A percentile compares a stretch with the other conserved stretches of the same genome.
Evolutionary conservation across 2,888 invertebrate genomes (phyloP).

Genomic region (Cephalotes varians): DNA sequence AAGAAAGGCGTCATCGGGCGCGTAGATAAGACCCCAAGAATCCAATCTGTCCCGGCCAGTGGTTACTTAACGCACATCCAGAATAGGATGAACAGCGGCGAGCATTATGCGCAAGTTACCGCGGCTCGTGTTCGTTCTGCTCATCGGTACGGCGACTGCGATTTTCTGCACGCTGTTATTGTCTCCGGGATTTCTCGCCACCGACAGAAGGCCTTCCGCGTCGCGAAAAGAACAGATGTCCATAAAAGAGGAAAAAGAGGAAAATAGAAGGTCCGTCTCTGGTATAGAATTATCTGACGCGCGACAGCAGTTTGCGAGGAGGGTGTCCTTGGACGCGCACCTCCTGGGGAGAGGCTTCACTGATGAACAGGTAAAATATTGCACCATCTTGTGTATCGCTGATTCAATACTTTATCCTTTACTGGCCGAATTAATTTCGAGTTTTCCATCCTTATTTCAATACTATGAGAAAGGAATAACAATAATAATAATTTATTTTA

Average conservation of each 20-base stretch:
- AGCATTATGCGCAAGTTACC: slow-evolving; percentile 59
- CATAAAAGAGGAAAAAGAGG: slow-evolving; percentile 1
- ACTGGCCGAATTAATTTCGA: neutral
- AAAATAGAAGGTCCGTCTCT: neutral
- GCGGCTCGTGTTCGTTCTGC: slow-evolving; percentile 40
- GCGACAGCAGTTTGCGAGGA: neutral
- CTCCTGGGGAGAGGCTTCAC: slow-evolving; percentile 31
- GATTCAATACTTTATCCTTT: neutral
- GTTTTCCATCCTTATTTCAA: neutral
- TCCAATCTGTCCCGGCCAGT: slow-evolving; percentile 57
- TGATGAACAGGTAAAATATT: slow-evolving; percentile 54
- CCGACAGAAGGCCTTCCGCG: neutral
- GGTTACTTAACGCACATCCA: slow-evolving; percentile 24
- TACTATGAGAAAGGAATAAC: neutral
- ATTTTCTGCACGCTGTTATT: slow-evolving; percentile 41
- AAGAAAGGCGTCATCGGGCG: slow-evolving; percentile 23
- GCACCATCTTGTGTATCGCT: neutral
- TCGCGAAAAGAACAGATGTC: neutral
- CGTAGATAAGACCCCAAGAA: slow-evolving; percentile 21
- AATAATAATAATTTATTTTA: neutral
- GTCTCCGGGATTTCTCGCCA: neutral
- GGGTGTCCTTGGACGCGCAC: neutral
- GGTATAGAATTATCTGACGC: neutral
- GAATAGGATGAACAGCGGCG: slow-evolving; percentile 28
- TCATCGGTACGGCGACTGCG: slow-evolving; percentile 46